These are phyloP conservation scores for Castor canadensis DNA, from an alignment of 2,113 vertebrate species.

Conservation along the genomic window DNA sequence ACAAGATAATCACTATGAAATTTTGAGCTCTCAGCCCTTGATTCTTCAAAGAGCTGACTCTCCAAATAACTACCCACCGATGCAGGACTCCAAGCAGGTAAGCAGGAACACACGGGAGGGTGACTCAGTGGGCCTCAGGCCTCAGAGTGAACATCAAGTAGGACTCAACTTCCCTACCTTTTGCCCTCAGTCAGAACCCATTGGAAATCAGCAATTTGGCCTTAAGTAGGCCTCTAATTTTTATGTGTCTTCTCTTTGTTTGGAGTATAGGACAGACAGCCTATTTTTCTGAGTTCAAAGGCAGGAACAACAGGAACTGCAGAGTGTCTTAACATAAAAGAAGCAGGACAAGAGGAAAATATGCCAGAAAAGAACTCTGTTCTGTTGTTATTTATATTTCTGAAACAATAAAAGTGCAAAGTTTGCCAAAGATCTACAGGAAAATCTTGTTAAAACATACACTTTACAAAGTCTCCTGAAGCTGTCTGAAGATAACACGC, in stretches of 20 bases:
- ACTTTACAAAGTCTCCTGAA: constrained; percentile 13
- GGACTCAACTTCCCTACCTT: not conserved
- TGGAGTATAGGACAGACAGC: not conserved
- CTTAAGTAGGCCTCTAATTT: not conserved
- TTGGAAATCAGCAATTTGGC: not conserved
- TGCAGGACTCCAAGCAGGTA: not conserved
- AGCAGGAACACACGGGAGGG: not conserved
- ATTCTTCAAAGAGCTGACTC: constrained; percentile 9
- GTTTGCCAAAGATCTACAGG: constrained; percentile 64
- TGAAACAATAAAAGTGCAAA: constrained; percentile 62
- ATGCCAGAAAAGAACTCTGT: constrained; percentile 25
- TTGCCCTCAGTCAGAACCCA: not conserved
- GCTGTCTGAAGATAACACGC: constrained; percentile 47
- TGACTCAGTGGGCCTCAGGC: not conserved
- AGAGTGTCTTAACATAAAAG: not conserved
- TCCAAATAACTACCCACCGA: not conserved
- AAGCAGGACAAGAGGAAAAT: constrained; percentile 37
- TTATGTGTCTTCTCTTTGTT: not conserved
- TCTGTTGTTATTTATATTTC: constrained; percentile 61
- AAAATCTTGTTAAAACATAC: constrained; percentile 63
- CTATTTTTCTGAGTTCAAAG: constrained; percentile 59
- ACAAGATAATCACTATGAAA: constrained; percentile 36
- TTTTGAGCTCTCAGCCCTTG: not conserved
- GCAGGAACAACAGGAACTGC: constrained; percentile 27
- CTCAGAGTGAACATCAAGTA: not conserved